Base-by-base conservation (phyloP, 2,888 invertebrate genomes). In the Erebia ligea region DNA sequence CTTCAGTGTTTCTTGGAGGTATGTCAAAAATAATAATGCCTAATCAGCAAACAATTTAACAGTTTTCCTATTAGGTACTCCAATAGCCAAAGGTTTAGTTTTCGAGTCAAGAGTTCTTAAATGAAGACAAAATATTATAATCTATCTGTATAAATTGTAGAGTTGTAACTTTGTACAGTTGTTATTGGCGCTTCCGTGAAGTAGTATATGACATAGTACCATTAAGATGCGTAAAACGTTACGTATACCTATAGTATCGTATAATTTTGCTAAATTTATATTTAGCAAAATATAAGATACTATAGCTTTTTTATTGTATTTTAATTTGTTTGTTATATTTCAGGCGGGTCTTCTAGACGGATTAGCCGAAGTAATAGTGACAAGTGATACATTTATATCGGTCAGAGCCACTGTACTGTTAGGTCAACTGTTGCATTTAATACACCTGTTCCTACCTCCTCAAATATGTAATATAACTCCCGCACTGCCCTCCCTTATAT, bases 321-420 rank as follows among this genome's bases (percentile, higher is more conserved):
- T 57, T 67, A 1, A 17, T 34, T 68, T 66, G 13, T 11, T 13
- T 45, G 3, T 45, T 3, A 11, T 9, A 6, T 63, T 50, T 17
- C 86, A 94, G 94, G 96, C 95, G 73, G 98, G 98, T 45, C 91
- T 99, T 67, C 94, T 98, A 71, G 97, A 97, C 84, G 98, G 98
- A 21, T 93, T 99, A 76, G 97, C 98, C 48, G 98, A 98, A 92
- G 98, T 98, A 45, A 97, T 98, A 77, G 96, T 98, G 57, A 96
- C 97, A 67, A 97, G 97, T 84, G 98, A 98, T 86, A 96, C 96
- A 19, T 96, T 97, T 85, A 96, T 99, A 80, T 98, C 98, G 72
- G 97, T 99, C 76, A 95, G 98, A 78, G 98, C 98, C 64, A 98
- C 98, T 19, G 96, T 99, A 77, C 92, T 99, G 69, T 93, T 99